Base-by-base conservation (phyloP, 2,888 invertebrate genomes). In the Oxytorus armatus region DNA sequence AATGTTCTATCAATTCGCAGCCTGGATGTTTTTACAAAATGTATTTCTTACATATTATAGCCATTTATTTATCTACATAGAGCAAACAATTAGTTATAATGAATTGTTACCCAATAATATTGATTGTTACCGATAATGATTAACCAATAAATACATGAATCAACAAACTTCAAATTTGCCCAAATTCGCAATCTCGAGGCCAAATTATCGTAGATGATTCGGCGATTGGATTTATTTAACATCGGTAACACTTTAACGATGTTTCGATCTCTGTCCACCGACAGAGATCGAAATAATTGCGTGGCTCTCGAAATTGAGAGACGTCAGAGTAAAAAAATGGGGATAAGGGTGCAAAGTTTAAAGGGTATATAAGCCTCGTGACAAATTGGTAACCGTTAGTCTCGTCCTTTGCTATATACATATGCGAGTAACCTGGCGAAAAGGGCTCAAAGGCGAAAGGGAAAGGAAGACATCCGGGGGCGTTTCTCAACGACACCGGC, bases 351-450 rank as follows among this genome's bases (percentile, higher is more conserved):
- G 42, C n/a, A n/a, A n/a, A n/a, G n/a, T n/a, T n/a, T 57, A 61
- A 68, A 76, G 76, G 74, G 66, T 75, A 23, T 82, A 84, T 84
- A 85, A 85, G 80, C 84, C 59, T 85, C 84, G 86, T 88, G 87
- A 88, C 87, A 83, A 88, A 88, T 88, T 81, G 84, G 55, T 75
- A 79, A 86, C 85, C 86, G 85, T 86, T 86, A 73, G 39, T 63
- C 66, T 78, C 69, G 77, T 74, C 66, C 73, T 66, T 36, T 14
- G 33, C 61, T 72, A 8, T 25, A 18, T 53, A n/a, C 51, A 42
- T 59, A 42, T 36, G 63, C 29, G 82, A 72, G 68, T 81, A 83
- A 72, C 68, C 81, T 72, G 53, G 36, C 73, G 61, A 75, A 57
- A 25, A 57, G 23, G 51, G 25, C 23, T 18, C 57, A 1, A 36